Percentiles rank a stretch among this genome's conserved stretches.
phyloP scores from a whole-genome alignment of 2,888 invertebrate genomes.

The Lasioglossum zephyrum region DNA sequence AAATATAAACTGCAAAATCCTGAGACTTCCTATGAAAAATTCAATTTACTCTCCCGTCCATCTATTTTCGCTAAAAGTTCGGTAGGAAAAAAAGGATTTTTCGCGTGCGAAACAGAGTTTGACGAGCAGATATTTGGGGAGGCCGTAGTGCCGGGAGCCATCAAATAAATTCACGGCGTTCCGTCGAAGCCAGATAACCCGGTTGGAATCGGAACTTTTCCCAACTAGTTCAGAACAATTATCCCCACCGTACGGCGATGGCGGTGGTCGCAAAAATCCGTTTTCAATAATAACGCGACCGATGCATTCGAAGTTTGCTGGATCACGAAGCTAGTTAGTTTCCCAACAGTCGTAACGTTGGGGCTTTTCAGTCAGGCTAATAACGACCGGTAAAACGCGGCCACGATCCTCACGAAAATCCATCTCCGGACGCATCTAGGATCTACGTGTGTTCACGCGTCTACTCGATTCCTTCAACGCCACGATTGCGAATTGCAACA shows the following conservation, averaged over 20 bases:
- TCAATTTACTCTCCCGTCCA: not conserved
- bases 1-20: not conserved
- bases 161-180: not conserved
- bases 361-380: conserved; percentile 20
- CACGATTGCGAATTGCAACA: conserved; percentile 42
- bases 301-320: not conserved
- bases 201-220: conserved; percentile 12
- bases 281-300: conserved; percentile 30
- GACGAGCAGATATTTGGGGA: not conserved
- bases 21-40: not conserved
- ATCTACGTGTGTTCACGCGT: conserved; percentile 47
- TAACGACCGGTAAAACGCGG: conserved; percentile 20
- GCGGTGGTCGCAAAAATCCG: conserved; percentile 12
- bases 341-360: conserved; percentile 22
- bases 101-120: not conserved
- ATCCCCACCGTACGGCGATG: not conserved
- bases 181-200: not conserved
- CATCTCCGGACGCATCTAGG: conserved; percentile 39
- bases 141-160: not conserved
- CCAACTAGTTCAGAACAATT: conserved; percentile 5
- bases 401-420: conserved; percentile 23
- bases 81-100: not conserved
- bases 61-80: not conserved
- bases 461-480: conserved; percentile 25
- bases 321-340: conserved; percentile 25